Base-by-base conservation (phyloP, 2,797 vertebrate genomes). In the Pseudocheirus occidentalis region DNA sequence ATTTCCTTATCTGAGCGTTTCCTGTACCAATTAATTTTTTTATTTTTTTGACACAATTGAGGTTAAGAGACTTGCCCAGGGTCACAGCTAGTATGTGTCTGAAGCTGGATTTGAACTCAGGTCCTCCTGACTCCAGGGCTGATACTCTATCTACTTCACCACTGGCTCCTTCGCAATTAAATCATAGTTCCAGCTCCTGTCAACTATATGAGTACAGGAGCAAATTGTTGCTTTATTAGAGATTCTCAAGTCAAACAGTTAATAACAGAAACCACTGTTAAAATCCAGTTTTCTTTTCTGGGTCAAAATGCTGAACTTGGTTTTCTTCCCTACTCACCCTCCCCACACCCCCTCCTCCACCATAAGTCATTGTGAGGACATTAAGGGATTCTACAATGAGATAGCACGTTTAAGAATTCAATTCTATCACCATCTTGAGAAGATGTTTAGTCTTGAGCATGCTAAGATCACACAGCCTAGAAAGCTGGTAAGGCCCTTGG, bases 171-270 rank as follows among this genome's bases (percentile, higher is more conserved):
- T 3, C 59, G 10, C 62, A n/a, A 40, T 21, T 40, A 40, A 21
- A 21, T n/a, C 62, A 66, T 5, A 66, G 14, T 73, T 73, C n/a
- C n/a, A 40, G 16, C 4, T 66, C 14, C 13, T 34, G 13, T 62
- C 34, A n/a, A 4, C 28, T 73, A 92, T 59, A 92, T 91, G 53
- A 96, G 34, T 55, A 5, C 28, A 96, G 97, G 56, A 16, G 54
- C 89, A 13, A n/a, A 52, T 90, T 11, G 1, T 16, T 93, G 54
- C 55, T n/a, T 27, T 59, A 31, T 31, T 55, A 93, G 91, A 59
- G 27, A 55, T n/a, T 59, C 90, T 81, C 53, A 92, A 89, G n/a
- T 92, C 14, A 87, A 92, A 58, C 52, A 54, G 40, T 40, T 89
- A 73, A 57, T 93, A 93, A 92, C 34, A 66, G 91, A 95, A 29